Evolutionary conservation across 1,140 invertebrate genomes (phyloP), one percentile per base, ranked within the genome.

Genomic region (Monochamus saltuarius): DNA sequence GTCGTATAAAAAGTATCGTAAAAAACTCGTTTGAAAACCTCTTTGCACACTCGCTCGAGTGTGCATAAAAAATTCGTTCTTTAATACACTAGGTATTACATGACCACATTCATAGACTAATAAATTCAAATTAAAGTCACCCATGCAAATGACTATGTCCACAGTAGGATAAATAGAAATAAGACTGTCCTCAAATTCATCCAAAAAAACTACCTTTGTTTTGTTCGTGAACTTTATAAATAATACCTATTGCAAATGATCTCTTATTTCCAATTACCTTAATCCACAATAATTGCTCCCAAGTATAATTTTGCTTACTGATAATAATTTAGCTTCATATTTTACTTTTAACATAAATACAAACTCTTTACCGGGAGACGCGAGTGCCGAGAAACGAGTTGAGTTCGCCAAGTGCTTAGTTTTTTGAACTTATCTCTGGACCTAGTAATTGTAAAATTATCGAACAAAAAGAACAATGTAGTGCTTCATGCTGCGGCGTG

Each of bases 101-200:
- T 22, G 34, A 13, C 10, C 8, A 49, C 34, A 22, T 13, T 49
- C 46, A 49, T 22, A 22, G 34, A 22, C 0, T 22, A 49, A 29
- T 49, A 49, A 34, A 49, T 49, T 49, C 8, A 49, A 49, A 49
- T 49, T 49, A n/a, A n/a, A n/a, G 4, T 14, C 46, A 49, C 46
- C 46, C 46, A 49, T 49, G 34, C 22, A 49, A 22, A 34, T 22
- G 34, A 49, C 13, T 49, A 22, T 22, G 13, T 49, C 17, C 34
- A 17, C 0, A 1, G 17, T 19, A 22, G 46, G 13, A 22, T 22
- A 16, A 22, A 49, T 49, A 22, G 46, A 4, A 49, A 22, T 22
- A 9, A 49, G 34, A 22, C 46, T 49, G 16, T 45, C 7, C 42
- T 45, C 42, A 14, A 45, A 45, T 45, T 45, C 42, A 45, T 45